Percentiles rank a stretch among this genome's conserved stretches.
Conservation (phyloP, 1,140 invertebrate species). For the Lycorma delicatula region DNA sequence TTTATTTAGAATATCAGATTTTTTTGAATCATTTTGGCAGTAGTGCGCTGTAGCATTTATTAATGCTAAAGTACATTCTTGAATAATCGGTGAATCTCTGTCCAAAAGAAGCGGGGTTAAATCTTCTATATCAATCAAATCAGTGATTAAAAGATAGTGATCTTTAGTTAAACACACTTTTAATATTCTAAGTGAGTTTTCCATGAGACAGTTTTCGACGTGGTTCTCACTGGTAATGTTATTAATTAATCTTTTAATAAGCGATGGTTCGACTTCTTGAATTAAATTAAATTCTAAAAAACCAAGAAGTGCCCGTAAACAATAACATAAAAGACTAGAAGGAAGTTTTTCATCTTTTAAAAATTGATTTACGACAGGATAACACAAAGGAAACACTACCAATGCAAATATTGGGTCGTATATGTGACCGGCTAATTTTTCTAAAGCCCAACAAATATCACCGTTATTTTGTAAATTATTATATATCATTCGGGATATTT, state of each 20-base stretch:
- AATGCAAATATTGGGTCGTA: not conserved
- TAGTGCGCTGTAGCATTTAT: not conserved
- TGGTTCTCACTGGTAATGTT: not conserved
- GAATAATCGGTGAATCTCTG: not conserved
- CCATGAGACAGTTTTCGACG: not conserved
- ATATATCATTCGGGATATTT: not conserved
- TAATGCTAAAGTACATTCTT: not conserved
- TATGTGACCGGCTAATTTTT: not conserved
- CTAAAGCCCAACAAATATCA: not conserved
- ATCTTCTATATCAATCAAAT: not conserved
- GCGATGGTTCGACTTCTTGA: not conserved
- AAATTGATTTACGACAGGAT: not conserved
- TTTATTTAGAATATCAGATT: not conserved
- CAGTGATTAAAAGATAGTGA: not conserved
- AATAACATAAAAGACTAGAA: not conserved
- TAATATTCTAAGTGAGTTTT: not conserved
- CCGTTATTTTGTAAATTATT: not conserved
- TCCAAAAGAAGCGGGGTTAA: not conserved
- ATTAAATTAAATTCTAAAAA: not conserved
- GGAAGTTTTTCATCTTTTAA: not conserved
- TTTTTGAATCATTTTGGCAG: not conserved
- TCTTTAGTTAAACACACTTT: not conserved
- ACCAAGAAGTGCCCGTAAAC: not conserved
- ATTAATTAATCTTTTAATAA: not conserved
- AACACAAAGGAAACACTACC: not conserved